A percentile compares a stretch with the other conserved stretches of the same genome.
phyloP scores from a whole-genome alignment of 2,888 invertebrate species.

The Dryocosmus kuriphilus region DNA sequence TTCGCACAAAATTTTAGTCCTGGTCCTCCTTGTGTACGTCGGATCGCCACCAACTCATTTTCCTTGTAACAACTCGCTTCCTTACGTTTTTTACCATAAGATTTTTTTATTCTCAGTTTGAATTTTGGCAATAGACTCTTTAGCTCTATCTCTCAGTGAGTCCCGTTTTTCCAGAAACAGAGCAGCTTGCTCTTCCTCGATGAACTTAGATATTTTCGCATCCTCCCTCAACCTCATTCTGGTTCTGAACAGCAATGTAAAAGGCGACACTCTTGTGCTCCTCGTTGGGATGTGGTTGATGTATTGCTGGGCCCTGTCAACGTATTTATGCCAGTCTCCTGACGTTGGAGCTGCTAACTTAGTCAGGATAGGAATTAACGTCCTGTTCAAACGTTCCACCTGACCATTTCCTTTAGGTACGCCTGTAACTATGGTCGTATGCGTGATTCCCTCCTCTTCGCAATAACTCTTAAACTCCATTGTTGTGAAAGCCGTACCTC shows the following conservation, averaged over 20 bases:
- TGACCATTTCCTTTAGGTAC: too few relatives aligned
- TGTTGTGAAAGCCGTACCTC: conserved; percentile 34
- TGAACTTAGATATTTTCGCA: conserved; percentile 14
- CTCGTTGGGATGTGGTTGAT: conserved; percentile 34
- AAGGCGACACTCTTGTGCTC: conserved; percentile 36
- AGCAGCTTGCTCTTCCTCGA: conserved; percentile 3
- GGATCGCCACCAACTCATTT: conserved; percentile 53
- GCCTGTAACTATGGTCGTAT: too few relatives aligned
- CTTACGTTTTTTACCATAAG: too few relatives aligned
- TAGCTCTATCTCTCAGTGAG: conserved; percentile 27
- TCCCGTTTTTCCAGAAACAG: background rate
- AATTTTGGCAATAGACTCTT: conserved; percentile 43
- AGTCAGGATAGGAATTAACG: too few relatives aligned
- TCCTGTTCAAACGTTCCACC: too few relatives aligned
- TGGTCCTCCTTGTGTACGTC: too few relatives aligned
- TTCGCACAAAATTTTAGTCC: too few relatives aligned
- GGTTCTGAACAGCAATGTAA: conserved; percentile 38
- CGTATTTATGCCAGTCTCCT: too few relatives aligned
- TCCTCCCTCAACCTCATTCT: conserved; percentile 35
- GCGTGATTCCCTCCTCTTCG: too few relatives aligned
- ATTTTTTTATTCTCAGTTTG: conserved; percentile 50
- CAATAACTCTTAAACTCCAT: conserved; percentile 23
- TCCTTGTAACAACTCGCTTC: conserved; percentile 43
- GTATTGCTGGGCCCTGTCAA: too few relatives aligned
- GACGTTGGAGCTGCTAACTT: too few relatives aligned